A percentile compares a stretch with the other conserved stretches of the same genome.
Conservation (phyloP, 2,113 vertebrate species). For the Nothocercus nigrocapillus region DNA sequence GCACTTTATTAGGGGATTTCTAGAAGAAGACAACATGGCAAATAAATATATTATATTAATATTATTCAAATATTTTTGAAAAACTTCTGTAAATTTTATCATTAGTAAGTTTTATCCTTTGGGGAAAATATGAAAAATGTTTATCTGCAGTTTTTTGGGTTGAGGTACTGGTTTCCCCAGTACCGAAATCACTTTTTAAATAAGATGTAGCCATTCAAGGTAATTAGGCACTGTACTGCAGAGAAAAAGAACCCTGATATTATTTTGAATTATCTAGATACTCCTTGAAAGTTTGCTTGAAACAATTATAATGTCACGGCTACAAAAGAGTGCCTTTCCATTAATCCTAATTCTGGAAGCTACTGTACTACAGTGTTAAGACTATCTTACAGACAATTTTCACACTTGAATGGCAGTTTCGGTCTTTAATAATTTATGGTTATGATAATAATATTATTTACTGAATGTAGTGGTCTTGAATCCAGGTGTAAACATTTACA, state of each 20-base stretch:
- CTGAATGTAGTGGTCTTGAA: background rate
- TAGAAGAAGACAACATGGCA: background rate
- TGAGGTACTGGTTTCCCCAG: background rate
- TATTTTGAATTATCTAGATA: background rate
- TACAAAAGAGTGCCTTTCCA: background rate
- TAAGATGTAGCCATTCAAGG: background rate
- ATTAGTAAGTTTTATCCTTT: background rate
- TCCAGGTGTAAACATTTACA: background rate
- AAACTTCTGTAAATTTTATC: background rate
- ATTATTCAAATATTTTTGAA: fast-evolving
- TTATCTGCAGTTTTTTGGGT: background rate
- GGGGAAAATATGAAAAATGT: background rate
- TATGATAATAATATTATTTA: background rate
- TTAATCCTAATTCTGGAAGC: background rate
- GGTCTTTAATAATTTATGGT: background rate
- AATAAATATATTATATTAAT: background rate
- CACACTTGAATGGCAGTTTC: background rate
- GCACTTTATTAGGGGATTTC: background rate
- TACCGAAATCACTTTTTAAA: background rate
- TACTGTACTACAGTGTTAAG: background rate
- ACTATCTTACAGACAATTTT: background rate
- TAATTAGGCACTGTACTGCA: background rate
- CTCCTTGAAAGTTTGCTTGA: background rate
- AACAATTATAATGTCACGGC: background rate
- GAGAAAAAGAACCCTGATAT: background rate